phyloP scores from a whole-genome alignment of 2,888 invertebrate genomes.

The Drosophila stalkeri region DNA sequence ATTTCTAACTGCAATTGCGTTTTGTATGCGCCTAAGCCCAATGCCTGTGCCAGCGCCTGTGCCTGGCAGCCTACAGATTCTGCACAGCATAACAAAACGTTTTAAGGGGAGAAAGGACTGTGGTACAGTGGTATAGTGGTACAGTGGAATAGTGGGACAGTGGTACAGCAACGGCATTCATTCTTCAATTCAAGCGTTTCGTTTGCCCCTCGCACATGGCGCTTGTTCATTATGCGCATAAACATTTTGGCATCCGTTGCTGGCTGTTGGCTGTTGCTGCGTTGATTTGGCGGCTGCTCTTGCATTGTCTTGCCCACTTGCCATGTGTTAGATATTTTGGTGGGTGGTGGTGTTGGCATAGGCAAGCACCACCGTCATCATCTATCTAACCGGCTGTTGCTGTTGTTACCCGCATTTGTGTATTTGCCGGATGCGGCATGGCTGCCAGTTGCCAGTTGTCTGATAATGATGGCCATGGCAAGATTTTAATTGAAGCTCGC shows the following conservation, averaged over 20 bases:
- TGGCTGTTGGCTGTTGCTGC: constrained; percentile 35
- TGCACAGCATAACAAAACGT: constrained; percentile 53
- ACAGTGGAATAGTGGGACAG: constrained; percentile 5
- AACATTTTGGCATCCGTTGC: constrained; percentile 74
- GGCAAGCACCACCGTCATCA: constrained; percentile 3
- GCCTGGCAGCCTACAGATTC: constrained; percentile 65
- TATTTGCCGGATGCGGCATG: constrained; percentile 60
- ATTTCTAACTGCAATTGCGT: constrained; percentile 62
- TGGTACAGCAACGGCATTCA: neutral
- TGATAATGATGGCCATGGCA: constrained; percentile 61
- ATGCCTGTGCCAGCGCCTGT: constrained; percentile 29
- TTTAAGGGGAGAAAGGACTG: constrained; percentile 21
- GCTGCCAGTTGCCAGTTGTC: constrained; percentile 54
- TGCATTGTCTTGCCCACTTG: constrained; percentile 71
- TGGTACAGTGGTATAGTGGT: neutral
- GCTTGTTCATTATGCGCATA: constrained; percentile 79
- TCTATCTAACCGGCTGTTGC: neutral
- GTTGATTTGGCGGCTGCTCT: constrained; percentile 76
- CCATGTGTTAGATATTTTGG: constrained; percentile 70
- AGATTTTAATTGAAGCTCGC: constrained; percentile 54
- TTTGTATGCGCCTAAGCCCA: constrained; percentile 32
- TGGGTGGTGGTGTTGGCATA: neutral
- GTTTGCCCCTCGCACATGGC: constrained; percentile 30
- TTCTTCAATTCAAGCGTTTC: constrained; percentile 9
- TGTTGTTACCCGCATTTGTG: constrained; percentile 61